Evolutionary conservation across 2,113 vertebrate genomes (phyloP).

Genomic region (Copsychus sechellarum): DNA sequence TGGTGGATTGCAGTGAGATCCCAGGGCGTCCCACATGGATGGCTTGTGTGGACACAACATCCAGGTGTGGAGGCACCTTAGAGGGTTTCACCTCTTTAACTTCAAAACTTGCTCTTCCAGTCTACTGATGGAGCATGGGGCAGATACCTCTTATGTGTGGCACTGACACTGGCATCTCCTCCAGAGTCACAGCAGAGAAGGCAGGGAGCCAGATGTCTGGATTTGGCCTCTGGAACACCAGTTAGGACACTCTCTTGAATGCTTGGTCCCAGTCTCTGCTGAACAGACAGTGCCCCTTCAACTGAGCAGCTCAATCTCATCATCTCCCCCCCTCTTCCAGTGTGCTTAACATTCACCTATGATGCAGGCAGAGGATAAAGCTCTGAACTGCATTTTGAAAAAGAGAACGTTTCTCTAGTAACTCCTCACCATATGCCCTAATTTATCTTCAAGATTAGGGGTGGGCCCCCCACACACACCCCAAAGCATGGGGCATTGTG

Average conservation of each 20-base stretch:
- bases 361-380: neutral
- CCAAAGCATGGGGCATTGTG: neutral
- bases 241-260: neutral
- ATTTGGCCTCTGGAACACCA: neutral
- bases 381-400: neutral
- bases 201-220: neutral
- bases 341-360: neutral
- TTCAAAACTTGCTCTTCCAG: neutral
- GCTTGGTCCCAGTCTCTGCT: neutral
- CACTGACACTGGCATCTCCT: neutral
- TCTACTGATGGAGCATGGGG: fast-evolving
- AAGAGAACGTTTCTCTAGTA: neutral
- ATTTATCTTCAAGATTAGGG: neutral
- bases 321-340: neutral
- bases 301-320: neutral
- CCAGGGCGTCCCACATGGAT: neutral
- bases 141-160: neutral
- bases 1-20: neutral
- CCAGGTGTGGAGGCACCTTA: fast-evolving
- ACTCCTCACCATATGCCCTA: neutral
- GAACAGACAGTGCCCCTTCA: neutral
- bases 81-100: neutral
- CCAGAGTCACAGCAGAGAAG: neutral
- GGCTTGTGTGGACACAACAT: neutral
- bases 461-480: neutral